phyloP scores from a whole-genome alignment of 2,797 vertebrate species.

The Pitangus sulphuratus region DNA sequence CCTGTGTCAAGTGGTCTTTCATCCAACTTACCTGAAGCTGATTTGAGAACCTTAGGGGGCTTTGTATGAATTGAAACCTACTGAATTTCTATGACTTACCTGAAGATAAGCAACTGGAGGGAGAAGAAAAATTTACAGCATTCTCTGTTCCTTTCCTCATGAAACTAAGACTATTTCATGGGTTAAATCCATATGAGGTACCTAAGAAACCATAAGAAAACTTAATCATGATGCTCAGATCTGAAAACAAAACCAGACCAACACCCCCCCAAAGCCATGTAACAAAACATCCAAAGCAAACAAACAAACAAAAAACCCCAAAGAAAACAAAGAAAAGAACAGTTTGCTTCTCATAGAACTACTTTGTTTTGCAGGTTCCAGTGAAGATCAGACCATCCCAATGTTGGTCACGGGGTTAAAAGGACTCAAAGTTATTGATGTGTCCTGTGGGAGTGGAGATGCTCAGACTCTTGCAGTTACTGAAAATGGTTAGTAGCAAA shows the following conservation, averaged over 20 bases:
- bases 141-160: background rate
- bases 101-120: background rate
- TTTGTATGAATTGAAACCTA: background rate
- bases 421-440: constrained; percentile 93
- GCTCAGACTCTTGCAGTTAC: constrained; percentile 97
- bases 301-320: background rate
- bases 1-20: background rate
- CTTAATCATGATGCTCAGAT: background rate
- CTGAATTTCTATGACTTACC: background rate
- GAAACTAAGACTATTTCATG: background rate
- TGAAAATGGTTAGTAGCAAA: constrained; percentile 87
- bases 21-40: background rate
- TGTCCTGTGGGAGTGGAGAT: constrained; percentile 95
- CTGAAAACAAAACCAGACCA: background rate
- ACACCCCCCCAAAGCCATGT: fast-evolving
- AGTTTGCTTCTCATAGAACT: background rate
- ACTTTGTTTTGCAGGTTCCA: constrained; percentile 85
- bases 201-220: background rate
- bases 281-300: background rate
- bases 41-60: background rate
- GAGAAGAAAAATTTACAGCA: background rate
- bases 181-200: background rate
- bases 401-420: constrained; percentile 93
- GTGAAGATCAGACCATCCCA: constrained; percentile 95
- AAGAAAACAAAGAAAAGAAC: background rate